Conservation (phyloP, 2,797 vertebrate genomes). For the Neosilurus mollespiculum region DNA sequence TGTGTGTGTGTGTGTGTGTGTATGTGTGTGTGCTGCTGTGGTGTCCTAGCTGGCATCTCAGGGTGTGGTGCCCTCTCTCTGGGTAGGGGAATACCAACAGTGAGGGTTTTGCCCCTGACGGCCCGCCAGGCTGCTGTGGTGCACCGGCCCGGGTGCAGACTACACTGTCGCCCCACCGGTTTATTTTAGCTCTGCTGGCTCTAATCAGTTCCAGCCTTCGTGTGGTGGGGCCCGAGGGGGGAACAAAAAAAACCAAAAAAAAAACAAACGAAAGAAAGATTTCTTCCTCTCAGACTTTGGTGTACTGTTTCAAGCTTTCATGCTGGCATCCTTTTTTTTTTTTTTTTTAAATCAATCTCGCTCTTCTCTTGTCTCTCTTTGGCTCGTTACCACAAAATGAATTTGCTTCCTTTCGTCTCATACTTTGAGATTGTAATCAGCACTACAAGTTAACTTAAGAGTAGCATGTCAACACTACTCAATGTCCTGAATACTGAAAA, state of each 20-base stretch:
- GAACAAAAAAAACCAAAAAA: background rate
- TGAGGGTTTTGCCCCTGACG: conserved; percentile 26
- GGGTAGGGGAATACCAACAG: conserved; percentile 51
- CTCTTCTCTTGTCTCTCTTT: conserved; percentile 11
- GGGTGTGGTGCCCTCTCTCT: conserved; percentile 44
- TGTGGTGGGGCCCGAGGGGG: conserved; percentile 38
- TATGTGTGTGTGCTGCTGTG: conserved; percentile 6
- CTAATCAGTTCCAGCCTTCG: conserved; percentile 59
- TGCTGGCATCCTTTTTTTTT: background rate
- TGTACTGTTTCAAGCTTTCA: conserved; percentile 38
- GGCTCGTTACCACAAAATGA: conserved; percentile 24
- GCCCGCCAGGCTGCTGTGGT: conserved; percentile 49
- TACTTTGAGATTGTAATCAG: conserved; percentile 1
- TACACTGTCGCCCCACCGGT: conserved; percentile 41
- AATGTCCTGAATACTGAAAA: conserved; percentile 4
- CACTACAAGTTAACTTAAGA: background rate
- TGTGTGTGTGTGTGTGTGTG: background rate
- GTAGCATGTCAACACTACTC: conserved; percentile 1
- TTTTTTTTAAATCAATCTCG: background rate
- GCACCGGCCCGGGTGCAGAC: conserved; percentile 43
- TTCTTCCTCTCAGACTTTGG: conserved; percentile 37
- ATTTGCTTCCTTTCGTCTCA: background rate
- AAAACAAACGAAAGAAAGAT: conserved; percentile 29
- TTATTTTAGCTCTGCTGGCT: conserved; percentile 56
- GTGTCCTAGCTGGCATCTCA: conserved; percentile 29